A percentile compares a stretch with the other conserved stretches of the same genome.
These are phyloP conservation scores for Lemur catta DNA, from an alignment of 2,797 vertebrate genomes.

Conservation along the genomic window DNA sequence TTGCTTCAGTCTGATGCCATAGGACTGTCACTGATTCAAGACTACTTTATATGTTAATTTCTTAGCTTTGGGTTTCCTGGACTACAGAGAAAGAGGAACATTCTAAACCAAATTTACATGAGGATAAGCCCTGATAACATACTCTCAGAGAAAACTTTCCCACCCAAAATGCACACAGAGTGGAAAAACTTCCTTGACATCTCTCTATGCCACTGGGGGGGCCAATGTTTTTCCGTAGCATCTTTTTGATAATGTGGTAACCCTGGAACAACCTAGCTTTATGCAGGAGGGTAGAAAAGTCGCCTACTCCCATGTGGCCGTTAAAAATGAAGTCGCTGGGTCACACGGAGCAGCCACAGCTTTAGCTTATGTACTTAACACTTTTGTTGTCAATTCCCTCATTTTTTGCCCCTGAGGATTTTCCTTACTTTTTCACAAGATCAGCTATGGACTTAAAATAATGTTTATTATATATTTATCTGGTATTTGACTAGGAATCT, in stretches of 20 bases:
- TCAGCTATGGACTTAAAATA: constrained; percentile 14
- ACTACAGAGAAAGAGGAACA: not conserved
- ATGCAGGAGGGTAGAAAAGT: not conserved
- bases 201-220: not conserved
- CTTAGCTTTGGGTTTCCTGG: not conserved
- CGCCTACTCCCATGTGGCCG: not conserved
- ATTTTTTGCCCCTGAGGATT: not conserved
- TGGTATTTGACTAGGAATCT: constrained; percentile 7
- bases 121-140: not conserved
- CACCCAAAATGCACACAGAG: not conserved
- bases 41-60: not conserved
- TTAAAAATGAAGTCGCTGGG: constrained; percentile 2
- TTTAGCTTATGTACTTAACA: not conserved
- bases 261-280: not conserved
- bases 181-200: not conserved
- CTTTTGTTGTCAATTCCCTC: not conserved
- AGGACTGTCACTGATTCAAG: not conserved
- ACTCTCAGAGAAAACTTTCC: constrained; percentile 6
- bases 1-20: not conserved
- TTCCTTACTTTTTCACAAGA: constrained; percentile 22
- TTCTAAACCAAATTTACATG: not conserved
- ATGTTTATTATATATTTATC: not conserved
- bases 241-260: not conserved
- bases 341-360: not conserved
- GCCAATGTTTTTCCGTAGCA: not conserved